Base-by-base conservation (phyloP, 2,113 vertebrate species). In the Toxotes jaculatrix region DNA sequence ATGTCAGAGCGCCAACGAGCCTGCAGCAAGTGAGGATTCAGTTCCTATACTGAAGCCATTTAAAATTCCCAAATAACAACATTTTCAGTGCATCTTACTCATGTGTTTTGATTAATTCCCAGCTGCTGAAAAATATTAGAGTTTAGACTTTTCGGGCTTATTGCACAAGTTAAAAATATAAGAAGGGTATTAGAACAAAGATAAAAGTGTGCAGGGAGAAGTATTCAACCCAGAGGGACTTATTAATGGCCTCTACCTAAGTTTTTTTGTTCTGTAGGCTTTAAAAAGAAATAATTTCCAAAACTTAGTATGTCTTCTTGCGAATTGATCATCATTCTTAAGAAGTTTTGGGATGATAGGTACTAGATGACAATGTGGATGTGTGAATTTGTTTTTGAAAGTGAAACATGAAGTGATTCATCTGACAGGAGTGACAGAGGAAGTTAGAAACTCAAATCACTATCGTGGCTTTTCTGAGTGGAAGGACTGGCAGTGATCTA, bases 1-100 rank as follows among this genome's bases (percentile, higher is more conserved):
- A 79, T 66, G 59, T 60, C 63, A 66, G 59, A 49, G 32, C 27
- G 56, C 56, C 7, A 11, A 34, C 23, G 40, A 68, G 61, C 56
- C 12, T 1, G 27, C 9, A 57, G 27, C 34, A 45, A 31, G 13
- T 19, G 12, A 27, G 31, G 40, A 80, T 77, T 65, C 53, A 31
- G n/a, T 40, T 68, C 65, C 74, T 36, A 5, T 16, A 34, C 27
- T 51, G 34, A 59, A 21, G 13, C n/a, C 3, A 49, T 13, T 31
- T 62, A 14, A 19, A 57, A 74, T 61, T 49, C 13, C 27, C 11
- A 62, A 10, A 13, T 60, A 53, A 53, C 14, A 77, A 34, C 14
- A 4, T 72, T 53, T 66, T 55, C 14, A 69, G 7, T 57, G 40
- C 32, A 67, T 66, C 27, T 51, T 21, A 31, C 34, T 32, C 1